phyloP scores from a whole-genome alignment of 2,113 vertebrate genomes.

The Festucalex cinctus region DNA sequence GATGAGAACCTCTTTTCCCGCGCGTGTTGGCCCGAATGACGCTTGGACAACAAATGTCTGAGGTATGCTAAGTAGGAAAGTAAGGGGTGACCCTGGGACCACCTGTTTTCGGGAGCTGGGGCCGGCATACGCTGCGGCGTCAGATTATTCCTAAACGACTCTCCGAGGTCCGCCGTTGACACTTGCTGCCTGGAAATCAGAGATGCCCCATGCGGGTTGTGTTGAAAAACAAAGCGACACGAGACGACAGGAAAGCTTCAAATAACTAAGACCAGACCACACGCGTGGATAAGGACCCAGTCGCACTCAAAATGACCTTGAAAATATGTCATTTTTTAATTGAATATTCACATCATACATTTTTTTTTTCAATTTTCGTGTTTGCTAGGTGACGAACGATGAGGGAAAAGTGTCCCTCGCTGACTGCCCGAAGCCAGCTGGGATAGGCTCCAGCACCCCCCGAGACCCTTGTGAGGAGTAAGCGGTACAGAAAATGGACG shows the following conservation, averaged over 20 bases:
- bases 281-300: not conserved
- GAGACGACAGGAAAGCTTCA: slow-evolving; percentile 10
- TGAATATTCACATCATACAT: too few species aligned
- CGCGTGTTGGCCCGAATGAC: slow-evolving; percentile 44
- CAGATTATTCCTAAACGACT: slow-evolving; percentile 59
- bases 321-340: too few species aligned
- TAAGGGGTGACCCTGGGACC: slow-evolving; percentile 56
- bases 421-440: too few species aligned
- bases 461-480: too few species aligned
- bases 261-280: slow-evolving; percentile 4
- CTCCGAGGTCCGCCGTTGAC: slow-evolving; percentile 53
- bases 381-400: too few species aligned
- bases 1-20: slow-evolving; percentile 65
- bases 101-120: slow-evolving; percentile 57
- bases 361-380: too few species aligned
- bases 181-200: slow-evolving; percentile 50
- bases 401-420: too few species aligned
- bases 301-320: not conserved
- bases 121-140: slow-evolving; percentile 34
- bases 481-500: too few species aligned
- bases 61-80: slow-evolving; percentile 47
- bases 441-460: too few species aligned
- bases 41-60: slow-evolving; percentile 24
- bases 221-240: slow-evolving; percentile 43
- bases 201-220: slow-evolving; percentile 28